Evolutionary conservation across 1,140 invertebrate species (phyloP).

Genomic region (Lordiphosa collinella): DNA sequence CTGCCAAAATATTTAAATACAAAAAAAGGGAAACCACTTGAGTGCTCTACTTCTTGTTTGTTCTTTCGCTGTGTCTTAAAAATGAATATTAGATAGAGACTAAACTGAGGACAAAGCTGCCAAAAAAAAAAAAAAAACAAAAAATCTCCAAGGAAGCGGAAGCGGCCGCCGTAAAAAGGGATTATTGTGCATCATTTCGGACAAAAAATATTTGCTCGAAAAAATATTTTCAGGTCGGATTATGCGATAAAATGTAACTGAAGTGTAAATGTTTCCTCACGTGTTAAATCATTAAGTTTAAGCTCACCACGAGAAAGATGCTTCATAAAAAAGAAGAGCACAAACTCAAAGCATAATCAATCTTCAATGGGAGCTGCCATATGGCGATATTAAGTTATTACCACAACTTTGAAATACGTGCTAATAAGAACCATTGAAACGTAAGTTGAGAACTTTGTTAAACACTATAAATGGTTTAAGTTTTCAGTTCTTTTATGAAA

Average conservation of each 20-base stretch:
- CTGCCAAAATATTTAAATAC: slow-evolving; percentile 22
- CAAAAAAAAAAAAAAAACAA: slow-evolving; percentile 11
- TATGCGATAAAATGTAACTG: slow-evolving; percentile 63
- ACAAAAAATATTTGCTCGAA: slow-evolving; percentile 11
- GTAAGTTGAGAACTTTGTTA: slow-evolving; percentile 26
- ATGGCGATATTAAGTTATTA: slow-evolving; percentile 35
- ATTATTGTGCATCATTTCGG: slow-evolving; percentile 59
- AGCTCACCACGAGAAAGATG: slow-evolving; percentile 8
- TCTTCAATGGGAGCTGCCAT: slow-evolving; percentile 17
- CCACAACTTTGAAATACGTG: slow-evolving; percentile 15
- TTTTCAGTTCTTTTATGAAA: slow-evolving; percentile 35
- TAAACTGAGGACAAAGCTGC: slow-evolving; percentile 30
- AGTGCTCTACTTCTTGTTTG: slow-evolving; percentile 25
- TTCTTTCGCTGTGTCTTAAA: slow-evolving; percentile 30
- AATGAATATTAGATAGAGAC: slow-evolving; percentile 58
- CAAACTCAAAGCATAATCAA: slow-evolving; percentile 11
- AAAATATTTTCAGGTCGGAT: slow-evolving; percentile 50
- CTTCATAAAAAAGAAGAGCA: neutral
- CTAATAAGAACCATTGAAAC: slow-evolving; percentile 22
- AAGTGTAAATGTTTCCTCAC: slow-evolving; percentile 59
- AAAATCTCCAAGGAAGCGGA: slow-evolving; percentile 32
- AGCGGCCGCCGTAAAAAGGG: slow-evolving; percentile 50
- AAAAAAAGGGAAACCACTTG: slow-evolving; percentile 50
- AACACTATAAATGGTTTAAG: slow-evolving; percentile 41
- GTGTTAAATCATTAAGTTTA: slow-evolving; percentile 46